Base-by-base conservation (phyloP, 2,888 invertebrate species). In the Aelia acuminata region DNA sequence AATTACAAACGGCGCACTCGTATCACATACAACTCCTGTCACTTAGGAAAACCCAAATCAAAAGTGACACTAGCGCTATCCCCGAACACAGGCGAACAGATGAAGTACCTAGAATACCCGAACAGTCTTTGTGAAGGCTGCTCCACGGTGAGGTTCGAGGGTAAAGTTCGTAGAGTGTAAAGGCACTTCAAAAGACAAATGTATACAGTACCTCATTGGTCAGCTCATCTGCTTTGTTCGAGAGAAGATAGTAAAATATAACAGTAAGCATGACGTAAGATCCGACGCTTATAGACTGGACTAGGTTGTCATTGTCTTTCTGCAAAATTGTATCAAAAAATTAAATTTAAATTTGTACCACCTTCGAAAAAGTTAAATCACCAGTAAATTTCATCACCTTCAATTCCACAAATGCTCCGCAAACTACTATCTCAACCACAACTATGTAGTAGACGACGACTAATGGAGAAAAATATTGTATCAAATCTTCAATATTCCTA, bases 361-460 rank as follows among this genome's bases (percentile, higher is more conserved):
- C 22, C 7, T 3, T n/a, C 4, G n/a, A n/a, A 53, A n/a, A 0
- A 63, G 7, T 63, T 31, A 31, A 3, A 63, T 57, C 31, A 63
- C 31, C 4, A 31, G 15, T 31, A 57, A 63, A 63, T 31, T 63
- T 26, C 0, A 15, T 63, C 18, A 80, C 75, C 43, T 80, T 80
- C 43, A 80, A 43, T 39, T 80, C 39, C n/a, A 80, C 75, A 22
- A 80, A 80, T 80, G 75, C 75, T 80, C 75, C 75, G n/a, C 75
- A 80, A 80, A 80, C 75, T 43, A 80, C 75, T 10, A 80, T 80
- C 20, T 80, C 43, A 43, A 80, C n/a, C 13, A 80, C 75, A 7
- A 31, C 43, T 11, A 80, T 43, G 43, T 43, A 43, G 39, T 80
- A 80, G 3, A 80, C 43, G 22, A 80, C n/a, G 43, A 80, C 22